Evolutionary conservation across 2,797 vertebrate genomes (phyloP).

Genomic region (Gambusia yucatana): DNA sequence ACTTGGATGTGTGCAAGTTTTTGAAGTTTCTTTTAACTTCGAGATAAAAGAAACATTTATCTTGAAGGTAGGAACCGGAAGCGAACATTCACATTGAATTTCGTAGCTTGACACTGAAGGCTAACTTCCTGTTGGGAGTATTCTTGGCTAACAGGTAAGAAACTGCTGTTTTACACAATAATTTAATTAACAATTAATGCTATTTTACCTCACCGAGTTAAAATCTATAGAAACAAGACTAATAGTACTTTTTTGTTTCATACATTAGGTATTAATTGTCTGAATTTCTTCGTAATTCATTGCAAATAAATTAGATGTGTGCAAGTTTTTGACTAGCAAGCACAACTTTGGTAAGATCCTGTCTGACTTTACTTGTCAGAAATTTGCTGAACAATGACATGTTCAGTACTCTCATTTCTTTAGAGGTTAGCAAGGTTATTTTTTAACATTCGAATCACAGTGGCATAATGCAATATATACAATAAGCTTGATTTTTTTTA

Average conservation of each 20-base stretch:
- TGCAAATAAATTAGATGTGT: not conserved
- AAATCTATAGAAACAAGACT: not conserved
- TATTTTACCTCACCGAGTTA: not conserved
- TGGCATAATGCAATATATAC: not conserved
- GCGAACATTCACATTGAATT: not conserved
- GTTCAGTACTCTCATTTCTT: not conserved
- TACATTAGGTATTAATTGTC: not conserved
- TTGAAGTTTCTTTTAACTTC: too few species aligned
- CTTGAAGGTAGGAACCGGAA: not conserved
- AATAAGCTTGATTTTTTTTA: too few species aligned
- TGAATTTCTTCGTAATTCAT: too few species aligned
- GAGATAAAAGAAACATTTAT: not conserved
- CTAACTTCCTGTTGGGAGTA: not conserved
- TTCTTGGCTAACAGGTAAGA: slow-evolving; percentile 7
- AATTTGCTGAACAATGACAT: not conserved
- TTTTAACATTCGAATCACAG: too few species aligned
- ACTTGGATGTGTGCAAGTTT: too few species aligned
- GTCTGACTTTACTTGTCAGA: not conserved
- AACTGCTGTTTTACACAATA: not conserved
- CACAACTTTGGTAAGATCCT: slow-evolving; percentile 25
- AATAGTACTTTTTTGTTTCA: rapidly evolving
- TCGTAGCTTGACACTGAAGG: not conserved
- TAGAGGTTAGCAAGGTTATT: not conserved
- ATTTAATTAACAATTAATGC: not conserved
- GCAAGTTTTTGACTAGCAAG: slow-evolving; percentile 8